Percentiles rank a stretch among this genome's conserved stretches.
These are phyloP conservation scores for Thrips palmi DNA, from an alignment of 1,140 invertebrate species.

Conservation along the genomic window DNA sequence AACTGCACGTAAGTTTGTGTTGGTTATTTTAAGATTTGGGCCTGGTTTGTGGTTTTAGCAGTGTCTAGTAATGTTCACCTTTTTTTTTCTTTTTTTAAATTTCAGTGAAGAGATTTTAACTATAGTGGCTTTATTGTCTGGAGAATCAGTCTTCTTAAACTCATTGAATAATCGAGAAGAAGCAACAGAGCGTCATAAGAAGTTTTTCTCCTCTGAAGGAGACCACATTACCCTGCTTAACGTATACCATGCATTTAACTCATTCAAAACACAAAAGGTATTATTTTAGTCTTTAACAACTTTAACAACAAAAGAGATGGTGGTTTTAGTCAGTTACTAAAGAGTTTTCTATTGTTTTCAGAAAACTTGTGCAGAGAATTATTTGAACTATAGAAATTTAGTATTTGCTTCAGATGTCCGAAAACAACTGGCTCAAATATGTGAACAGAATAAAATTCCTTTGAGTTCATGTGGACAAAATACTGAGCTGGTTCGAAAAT, in stretches of 20 bases:
- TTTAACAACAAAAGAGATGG: constrained; percentile 4
- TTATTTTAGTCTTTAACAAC: constrained; percentile 10
- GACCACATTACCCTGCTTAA: constrained; percentile 88
- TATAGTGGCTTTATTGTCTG: constrained; percentile 46
- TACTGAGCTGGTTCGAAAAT: constrained; percentile 53
- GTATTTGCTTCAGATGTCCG: constrained; percentile 63
- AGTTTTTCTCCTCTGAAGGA: constrained; percentile 72
- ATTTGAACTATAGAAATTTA: constrained; percentile 70
- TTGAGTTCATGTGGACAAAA: constrained; percentile 54
- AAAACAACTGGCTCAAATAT: constrained; percentile 64
- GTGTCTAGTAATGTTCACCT: neutral
- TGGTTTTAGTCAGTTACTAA: constrained; percentile 2
- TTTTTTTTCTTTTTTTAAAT: constrained; percentile 14
- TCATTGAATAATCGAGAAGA: constrained; percentile 35
- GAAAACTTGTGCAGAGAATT: constrained; percentile 85
- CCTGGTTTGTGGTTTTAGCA: neutral
- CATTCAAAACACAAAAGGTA: constrained; percentile 52
- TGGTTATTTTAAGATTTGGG: too few relatives aligned
- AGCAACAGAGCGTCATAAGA: constrained; percentile 44
- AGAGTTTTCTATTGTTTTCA: constrained; percentile 24
- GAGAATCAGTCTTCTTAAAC: constrained; percentile 40
- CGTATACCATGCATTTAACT: constrained; percentile 62
- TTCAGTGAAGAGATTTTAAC: constrained; percentile 58
- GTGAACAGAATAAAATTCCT: constrained; percentile 43
- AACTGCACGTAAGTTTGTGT: constrained; percentile 42